Evolutionary conservation across 2,113 vertebrate species (phyloP).

Genomic region (Ornithorhynchus anatinus): DNA sequence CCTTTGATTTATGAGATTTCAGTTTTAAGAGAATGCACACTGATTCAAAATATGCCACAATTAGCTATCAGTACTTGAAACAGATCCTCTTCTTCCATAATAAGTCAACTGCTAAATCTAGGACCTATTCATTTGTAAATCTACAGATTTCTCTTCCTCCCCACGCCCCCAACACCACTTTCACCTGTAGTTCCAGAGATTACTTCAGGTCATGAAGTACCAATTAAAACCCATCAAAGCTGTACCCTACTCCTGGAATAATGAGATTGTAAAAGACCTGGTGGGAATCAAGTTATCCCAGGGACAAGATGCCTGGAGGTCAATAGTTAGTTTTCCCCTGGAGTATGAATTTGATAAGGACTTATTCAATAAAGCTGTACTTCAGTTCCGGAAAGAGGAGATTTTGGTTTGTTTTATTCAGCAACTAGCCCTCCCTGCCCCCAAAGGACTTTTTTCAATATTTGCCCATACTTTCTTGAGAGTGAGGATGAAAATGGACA

Average conservation of each 20-base stretch:
- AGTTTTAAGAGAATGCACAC: background rate
- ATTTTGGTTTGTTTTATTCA: too few species aligned
- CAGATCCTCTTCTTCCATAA: background rate
- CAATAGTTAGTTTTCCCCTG: background rate
- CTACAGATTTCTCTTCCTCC: too few species aligned
- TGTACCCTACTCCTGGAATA: background rate
- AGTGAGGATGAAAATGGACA: background rate
- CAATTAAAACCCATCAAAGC: background rate
- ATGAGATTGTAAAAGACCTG: background rate
- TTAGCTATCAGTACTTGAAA: background rate
- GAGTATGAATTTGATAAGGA: background rate
- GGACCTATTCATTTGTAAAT: too few species aligned
- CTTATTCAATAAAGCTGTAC: background rate
- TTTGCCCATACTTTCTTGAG: conserved; percentile 34
- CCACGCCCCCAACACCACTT: conserved; percentile 7
- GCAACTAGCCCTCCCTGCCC: too few species aligned
- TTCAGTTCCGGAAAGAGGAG: background rate
- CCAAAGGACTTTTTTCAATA: too few species aligned
- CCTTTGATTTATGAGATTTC: too few species aligned
- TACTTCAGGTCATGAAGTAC: background rate
- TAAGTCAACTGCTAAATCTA: too few species aligned
- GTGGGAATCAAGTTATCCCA: background rate
- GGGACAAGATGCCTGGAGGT: background rate
- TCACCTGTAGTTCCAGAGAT: background rate
- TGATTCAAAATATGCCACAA: background rate